Conservation (phyloP, 2,797 vertebrate species). For the Sebastes cheni region DNA sequence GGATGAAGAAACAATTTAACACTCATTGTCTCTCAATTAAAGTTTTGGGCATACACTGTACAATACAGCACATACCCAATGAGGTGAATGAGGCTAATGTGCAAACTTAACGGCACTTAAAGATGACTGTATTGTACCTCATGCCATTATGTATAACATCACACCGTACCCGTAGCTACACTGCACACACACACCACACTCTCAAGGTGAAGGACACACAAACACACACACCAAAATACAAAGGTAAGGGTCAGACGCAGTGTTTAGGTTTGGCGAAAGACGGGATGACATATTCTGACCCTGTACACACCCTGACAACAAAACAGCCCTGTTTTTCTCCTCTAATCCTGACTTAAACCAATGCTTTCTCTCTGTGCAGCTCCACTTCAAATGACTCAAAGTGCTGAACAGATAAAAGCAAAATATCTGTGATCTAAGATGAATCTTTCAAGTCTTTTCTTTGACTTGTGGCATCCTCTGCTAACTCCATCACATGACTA, state of each 20-base stretch:
- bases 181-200: conserved; percentile 25
- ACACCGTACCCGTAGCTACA: conserved; percentile 40
- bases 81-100: conserved; percentile 63
- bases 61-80: conserved; percentile 24
- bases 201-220: conserved; percentile 22
- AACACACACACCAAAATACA: background rate
- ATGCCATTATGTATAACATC: conserved; percentile 34
- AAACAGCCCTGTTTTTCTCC: conserved; percentile 39
- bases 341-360: conserved; percentile 41
- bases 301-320: conserved; percentile 39
- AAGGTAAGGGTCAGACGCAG: conserved; percentile 45
- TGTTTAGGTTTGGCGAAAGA: conserved; percentile 41
- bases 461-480: conserved; percentile 28
- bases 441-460: conserved; percentile 46
- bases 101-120: conserved; percentile 66
- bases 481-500: conserved; percentile 8
- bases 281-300: conserved; percentile 35
- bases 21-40: conserved; percentile 28
- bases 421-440: conserved; percentile 27
- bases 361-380: conserved; percentile 4
- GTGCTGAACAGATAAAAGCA: conserved; percentile 25
- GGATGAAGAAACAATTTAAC: conserved; percentile 17
- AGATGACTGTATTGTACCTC: conserved; percentile 34
- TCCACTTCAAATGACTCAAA: conserved; percentile 52
- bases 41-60: conserved; percentile 25